Base-by-base conservation (phyloP, 2,888 invertebrate genomes). In the Physocephala rufipes region DNA sequence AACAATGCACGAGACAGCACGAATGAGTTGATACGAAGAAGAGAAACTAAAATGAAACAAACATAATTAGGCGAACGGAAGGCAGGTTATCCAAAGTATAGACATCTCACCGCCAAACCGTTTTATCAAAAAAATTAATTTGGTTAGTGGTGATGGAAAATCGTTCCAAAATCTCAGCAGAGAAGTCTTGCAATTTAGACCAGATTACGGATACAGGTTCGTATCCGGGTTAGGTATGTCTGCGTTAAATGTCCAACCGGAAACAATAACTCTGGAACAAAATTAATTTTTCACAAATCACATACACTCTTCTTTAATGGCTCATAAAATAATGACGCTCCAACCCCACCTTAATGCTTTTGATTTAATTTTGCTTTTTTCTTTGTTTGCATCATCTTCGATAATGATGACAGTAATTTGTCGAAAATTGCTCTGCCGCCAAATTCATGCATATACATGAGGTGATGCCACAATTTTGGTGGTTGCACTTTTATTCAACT, bases 391-490 rank as follows among this genome's bases (percentile, higher is more conserved):
- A 7, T 13, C 53, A 12, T 55, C 43, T 67, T 67, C 47, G 64
- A 45, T 30, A 61, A 43, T n/a, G n/a, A n/a, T n/a, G n/a, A n/a
- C n/a, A 67, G 47, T 64, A 71, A 74, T 71, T 74, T 67, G 73
- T 74, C 71, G 71, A 74, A 74, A 74, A 74, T 74, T 70, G 69
- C 69, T 47, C 47, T 61, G 59, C 47, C 45, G 49, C 26, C 61
- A 61, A 47, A 30, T 30, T 19, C 67, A 67, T 47, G 67, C 49
- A 47, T 24, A 26, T n/a, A n/a, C 26, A n/a, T 49, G 26, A 45
- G 19, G 49, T 15, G 43, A 28, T 51, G 30, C 45, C 49, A 19
- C n/a, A 26, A 3, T 21, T 21, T 24, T 51, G 67, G 71, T 71
- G 71, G 70, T 70, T 70, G 70, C 73, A 74, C 63, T 59, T 67